Base-by-base conservation (phyloP, 2,113 vertebrate species). In the Tachysurus vachellii region DNA sequence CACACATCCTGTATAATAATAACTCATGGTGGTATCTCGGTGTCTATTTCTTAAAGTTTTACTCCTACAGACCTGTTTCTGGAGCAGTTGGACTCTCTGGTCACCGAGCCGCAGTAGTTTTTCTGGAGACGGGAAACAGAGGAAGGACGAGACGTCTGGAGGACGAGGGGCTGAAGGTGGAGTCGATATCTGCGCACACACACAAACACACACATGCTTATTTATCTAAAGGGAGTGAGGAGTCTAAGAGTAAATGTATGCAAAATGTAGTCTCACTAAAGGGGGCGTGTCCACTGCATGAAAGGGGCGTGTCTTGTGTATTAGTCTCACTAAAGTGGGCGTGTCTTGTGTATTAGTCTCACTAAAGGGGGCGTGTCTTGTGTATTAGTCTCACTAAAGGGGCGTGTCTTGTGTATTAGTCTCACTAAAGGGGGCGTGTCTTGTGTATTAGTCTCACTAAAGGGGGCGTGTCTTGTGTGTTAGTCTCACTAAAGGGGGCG, bases 71-170 rank as follows among this genome's bases (percentile, higher is more conserved):
- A 99, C 97, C 97, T 98, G 96, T 89, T 99, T 96, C 90, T 97
- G 95, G 85, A 99, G 96, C 59, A 99, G 94, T 61, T 92, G 3
- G 0, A 96, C 95, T 64, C 97, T 96, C 92, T 96, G 96, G 26
- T 96, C 93, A 0, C 98, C 98, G 0, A 99, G 94, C 36, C 95
- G 96, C 75, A 99, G 94, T 82, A 99, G 95, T 89, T 99, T 99
- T 89, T 99, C 97, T 0, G 98, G 96, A 0, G 98, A 99, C 0
- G 98, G 98, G 85, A 97, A 98, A 88, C 95, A 96, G 90, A 99
- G 96, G 92, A 99, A 99, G 0, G 96, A 95, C 54, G 96, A 94
- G 86, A 97, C 92, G 0, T 99, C 97, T 61, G 96, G 93, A 10
- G 97, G 95, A 59, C 95, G 93, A 0, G 92, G 92, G 0, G 94